These are phyloP conservation scores for Drosophila elegans DNA, from an alignment of 1,140 invertebrate species.

Conservation along the genomic window DNA sequence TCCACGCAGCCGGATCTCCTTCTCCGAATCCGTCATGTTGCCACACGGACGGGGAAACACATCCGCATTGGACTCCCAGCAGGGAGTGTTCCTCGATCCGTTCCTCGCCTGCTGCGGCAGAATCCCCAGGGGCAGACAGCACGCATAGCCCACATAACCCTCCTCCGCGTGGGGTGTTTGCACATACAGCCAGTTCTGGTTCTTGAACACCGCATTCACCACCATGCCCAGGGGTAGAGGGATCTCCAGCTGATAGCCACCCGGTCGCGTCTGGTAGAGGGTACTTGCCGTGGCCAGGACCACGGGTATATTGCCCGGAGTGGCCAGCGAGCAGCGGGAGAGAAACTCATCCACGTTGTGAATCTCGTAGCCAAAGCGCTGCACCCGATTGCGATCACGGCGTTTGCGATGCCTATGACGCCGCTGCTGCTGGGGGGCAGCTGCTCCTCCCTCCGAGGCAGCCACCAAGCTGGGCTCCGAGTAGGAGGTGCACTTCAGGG, in stretches of 20 bases:
- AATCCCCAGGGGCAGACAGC: conserved; percentile 91
- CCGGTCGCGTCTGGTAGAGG: conserved; percentile 90
- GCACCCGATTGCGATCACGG: conserved; percentile 85
- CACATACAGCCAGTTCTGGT: conserved; percentile 92
- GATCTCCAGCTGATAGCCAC: conserved; percentile 89
- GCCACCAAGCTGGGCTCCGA: conserved; percentile 82
- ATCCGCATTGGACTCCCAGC: conserved; percentile 92
- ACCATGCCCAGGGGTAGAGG: conserved; percentile 91
- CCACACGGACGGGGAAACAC: conserved; percentile 90
- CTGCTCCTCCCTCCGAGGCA: conserved; percentile 58
- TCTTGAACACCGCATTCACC: conserved; percentile 93
- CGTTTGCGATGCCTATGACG: conserved; percentile 86
- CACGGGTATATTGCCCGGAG: conserved; percentile 92
- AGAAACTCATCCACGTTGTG: conserved; percentile 90
- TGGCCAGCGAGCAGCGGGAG: conserved; percentile 85
- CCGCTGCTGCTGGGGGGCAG: conserved; percentile 39
- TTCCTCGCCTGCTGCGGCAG: conserved; percentile 84
- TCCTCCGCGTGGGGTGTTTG: conserved; percentile 92
- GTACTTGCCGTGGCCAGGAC: conserved; percentile 91
- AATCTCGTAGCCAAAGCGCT: conserved; percentile 90
- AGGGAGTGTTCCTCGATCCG: conserved; percentile 86
- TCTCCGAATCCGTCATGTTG: conserved; percentile 91
- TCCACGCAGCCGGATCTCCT: conserved; percentile 86
- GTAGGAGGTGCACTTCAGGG: conserved; percentile 77
- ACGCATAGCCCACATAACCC: conserved; percentile 90